Base-by-base conservation (phyloP, 2,888 invertebrate genomes). In the Nycteola revayana region DNA sequence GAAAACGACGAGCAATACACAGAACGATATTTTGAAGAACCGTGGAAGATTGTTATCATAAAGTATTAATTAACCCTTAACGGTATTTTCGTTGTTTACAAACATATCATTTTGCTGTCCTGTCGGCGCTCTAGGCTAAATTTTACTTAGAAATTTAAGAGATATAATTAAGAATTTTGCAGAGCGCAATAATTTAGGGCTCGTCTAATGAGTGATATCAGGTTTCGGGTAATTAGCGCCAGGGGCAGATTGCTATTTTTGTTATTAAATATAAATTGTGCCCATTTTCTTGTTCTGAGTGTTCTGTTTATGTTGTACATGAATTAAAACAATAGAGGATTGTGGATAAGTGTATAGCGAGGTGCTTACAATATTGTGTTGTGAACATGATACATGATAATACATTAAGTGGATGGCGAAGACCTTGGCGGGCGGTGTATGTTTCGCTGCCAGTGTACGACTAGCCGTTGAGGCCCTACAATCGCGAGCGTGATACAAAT, bases 131-230 rank as follows among this genome's bases (percentile, higher is more conserved):
- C 64, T 45, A 66, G 85, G 88, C 86, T 47, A 80, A 81, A 85
- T 80, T 86, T 86, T 82, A 79, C 85, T 86, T 82, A 84, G 87
- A 88, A 86, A 87, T 85, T 83, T 77, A 85, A 88, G 86, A 85
- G 81, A 84, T 88, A 88, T 88, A 88, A 88, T 88, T 88, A 88
- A 87, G 84, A 87, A 85, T 85, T 87, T 85, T 75, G 84, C 75
- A 69, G 74, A 69, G 75, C 84, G 76, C 75, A 84, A 83, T 87
- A 87, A 88, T 88, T 88, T 88, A 67, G 84, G 82, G 83, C 69
- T 80, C 75, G 68, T 61, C 75, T 88, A 85, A 88, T 85, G 78
- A 85, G 83, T 81, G 82, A 86, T 88, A 88, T 88, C 88, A 74
- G 66, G 83, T 88, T 85, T 68, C 84, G 64, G 69, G 80, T 88